A percentile compares a stretch with the other conserved stretches of the same genome.
phyloP scores from a whole-genome alignment of 2,113 vertebrate genomes.

The human (Homo sapiens) region DNA sequence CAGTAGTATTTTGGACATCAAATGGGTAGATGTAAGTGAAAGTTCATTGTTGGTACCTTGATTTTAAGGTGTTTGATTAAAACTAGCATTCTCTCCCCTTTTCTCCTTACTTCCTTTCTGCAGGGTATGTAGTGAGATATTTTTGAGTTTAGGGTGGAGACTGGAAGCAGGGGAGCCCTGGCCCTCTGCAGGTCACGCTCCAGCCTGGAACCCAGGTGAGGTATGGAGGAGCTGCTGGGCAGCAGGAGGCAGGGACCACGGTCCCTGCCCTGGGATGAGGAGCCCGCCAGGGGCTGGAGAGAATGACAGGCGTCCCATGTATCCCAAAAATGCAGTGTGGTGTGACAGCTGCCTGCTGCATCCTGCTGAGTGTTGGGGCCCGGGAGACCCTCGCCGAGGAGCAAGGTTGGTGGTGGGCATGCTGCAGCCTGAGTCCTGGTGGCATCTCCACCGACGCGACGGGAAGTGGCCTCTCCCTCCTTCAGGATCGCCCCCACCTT shows the following conservation, averaged over 20 bases:
- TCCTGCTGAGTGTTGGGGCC: slow-evolving; percentile 11
- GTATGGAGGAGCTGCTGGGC: not conserved
- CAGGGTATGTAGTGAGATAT: not conserved
- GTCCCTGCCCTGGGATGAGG: not conserved
- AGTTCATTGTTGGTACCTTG: not conserved
- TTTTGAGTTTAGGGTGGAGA: not conserved
- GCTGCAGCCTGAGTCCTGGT: not conserved
- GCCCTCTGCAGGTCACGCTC: not conserved
- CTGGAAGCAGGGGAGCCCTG: not conserved
- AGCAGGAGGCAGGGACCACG: accelerated
- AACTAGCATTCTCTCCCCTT: not conserved
- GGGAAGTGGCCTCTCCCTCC: not conserved
- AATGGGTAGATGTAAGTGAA: not conserved
- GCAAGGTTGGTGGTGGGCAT: not conserved
- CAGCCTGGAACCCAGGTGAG: not conserved
- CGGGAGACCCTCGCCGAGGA: not conserved
- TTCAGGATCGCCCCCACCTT: not conserved
- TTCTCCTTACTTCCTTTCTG: not conserved
- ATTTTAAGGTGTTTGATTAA: not conserved
- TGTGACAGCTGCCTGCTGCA: slow-evolving; percentile 52
- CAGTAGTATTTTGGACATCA: not conserved
- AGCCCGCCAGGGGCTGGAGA: not conserved
- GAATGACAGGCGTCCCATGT: slow-evolving; percentile 40
- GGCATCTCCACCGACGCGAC: not conserved
- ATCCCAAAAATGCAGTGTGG: slow-evolving; percentile 39